Conservation (phyloP, 2,113 vertebrate species). For the Lamprotornis superbus region DNA sequence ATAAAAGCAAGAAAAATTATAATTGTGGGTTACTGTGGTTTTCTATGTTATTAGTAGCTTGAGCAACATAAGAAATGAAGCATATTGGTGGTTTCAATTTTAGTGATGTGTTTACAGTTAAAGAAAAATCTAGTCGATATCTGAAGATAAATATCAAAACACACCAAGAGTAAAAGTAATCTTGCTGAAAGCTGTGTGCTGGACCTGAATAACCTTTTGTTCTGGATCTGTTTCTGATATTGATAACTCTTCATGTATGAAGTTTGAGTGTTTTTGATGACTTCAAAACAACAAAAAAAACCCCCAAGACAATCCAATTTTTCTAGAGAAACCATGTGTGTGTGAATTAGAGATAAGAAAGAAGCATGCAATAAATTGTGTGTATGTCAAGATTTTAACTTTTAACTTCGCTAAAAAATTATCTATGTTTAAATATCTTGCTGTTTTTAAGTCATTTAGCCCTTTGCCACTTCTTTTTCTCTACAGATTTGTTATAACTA, state of each 20-base stretch:
- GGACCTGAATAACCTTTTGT: conserved; percentile 9
- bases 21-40: background rate
- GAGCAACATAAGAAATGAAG: background rate
- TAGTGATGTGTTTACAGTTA: background rate
- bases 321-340: background rate
- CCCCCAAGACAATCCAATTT: background rate
- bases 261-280: background rate
- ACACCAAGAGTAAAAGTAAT: background rate
- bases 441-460: background rate
- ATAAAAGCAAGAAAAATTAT: background rate
- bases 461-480: background rate
- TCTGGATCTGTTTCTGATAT: background rate
- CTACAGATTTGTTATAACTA: background rate
- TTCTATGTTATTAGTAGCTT: background rate
- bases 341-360: background rate
- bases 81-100: background rate
- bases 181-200: background rate
- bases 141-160: conserved; percentile 2
- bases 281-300: background rate
- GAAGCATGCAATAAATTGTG: background rate
- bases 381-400: background rate
- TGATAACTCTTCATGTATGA: background rate
- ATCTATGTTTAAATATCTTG: background rate
- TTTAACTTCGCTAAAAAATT: background rate
- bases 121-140: background rate